phyloP scores from a whole-genome alignment of 2,113 vertebrate genomes.

The Etia nguti region DNA sequence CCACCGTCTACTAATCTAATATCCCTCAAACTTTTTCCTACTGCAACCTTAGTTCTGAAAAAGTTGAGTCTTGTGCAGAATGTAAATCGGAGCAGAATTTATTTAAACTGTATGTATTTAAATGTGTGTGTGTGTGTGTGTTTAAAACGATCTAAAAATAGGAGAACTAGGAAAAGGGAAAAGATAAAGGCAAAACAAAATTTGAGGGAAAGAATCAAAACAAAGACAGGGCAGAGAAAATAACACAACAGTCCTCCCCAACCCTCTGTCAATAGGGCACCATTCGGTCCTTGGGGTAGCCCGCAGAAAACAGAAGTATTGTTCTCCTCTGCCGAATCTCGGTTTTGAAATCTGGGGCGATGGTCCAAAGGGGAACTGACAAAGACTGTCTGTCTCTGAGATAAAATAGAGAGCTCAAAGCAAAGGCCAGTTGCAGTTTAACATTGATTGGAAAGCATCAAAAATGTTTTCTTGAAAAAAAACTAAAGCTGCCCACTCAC shows the following conservation, averaged over 20 bases:
- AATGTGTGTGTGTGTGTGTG: neutral
- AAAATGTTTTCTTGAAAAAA: neutral
- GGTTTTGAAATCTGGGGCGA: constrained; percentile 35
- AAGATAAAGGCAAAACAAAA: neutral
- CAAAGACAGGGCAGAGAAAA: neutral
- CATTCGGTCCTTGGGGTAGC: constrained; percentile 5
- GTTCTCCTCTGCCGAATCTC: constrained; percentile 30
- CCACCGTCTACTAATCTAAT: neutral
- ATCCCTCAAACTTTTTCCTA: neutral
- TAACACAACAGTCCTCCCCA: neutral
- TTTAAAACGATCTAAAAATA: neutral
- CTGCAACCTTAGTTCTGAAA: neutral
- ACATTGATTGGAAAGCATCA: neutral
- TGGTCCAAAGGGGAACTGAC: constrained; percentile 19
- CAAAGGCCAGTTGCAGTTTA: constrained; percentile 8
- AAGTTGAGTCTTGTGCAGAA: neutral
- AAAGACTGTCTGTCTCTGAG: constrained; percentile 22
- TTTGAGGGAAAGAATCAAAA: neutral
- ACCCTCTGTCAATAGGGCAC: neutral
- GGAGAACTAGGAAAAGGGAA: neutral
- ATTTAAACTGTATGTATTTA: neutral
- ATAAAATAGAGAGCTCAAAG: constrained; percentile 6
- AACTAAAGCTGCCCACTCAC: neutral
- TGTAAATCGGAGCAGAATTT: neutral
- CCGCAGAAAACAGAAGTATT: constrained; percentile 28